Conservation (phyloP, 2,113 vertebrate genomes). For the Muntiacus reevesi region DNA sequence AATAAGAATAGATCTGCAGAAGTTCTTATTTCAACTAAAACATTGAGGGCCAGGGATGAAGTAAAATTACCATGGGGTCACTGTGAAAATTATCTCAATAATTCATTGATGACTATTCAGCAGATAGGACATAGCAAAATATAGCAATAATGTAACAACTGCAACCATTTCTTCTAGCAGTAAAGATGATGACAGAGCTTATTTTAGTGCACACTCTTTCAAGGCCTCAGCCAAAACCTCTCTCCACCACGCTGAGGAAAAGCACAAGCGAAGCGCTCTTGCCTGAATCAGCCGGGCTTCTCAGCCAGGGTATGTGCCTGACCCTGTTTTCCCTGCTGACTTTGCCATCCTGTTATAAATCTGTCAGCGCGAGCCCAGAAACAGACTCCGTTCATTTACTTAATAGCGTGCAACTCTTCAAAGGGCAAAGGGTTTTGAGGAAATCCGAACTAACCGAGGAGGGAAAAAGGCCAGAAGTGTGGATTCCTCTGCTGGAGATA, state of each 20-base stretch:
- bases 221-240: background rate
- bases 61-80: background rate
- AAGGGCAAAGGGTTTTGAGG: slow-evolving; percentile 27
- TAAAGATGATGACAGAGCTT: background rate
- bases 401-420: background rate
- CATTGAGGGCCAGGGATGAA: background rate
- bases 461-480: background rate
- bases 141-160: background rate
- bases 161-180: background rate
- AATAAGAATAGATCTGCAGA: background rate
- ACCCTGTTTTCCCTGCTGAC: background rate
- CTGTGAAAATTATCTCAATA: background rate
- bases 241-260: fast-evolving
- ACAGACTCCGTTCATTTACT: background rate
- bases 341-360: slow-evolving; percentile 30
- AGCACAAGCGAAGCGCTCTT: background rate
- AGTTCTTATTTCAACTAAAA: slow-evolving; percentile 11
- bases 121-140: background rate
- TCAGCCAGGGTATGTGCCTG: background rate
- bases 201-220: fast-evolving
- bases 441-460: background rate
- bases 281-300: background rate
- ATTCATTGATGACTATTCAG: background rate
- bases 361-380: background rate
- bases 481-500: background rate